Evolutionary conservation across 1,140 invertebrate species (phyloP).

Genomic region (Anoplolepis gracilipes): DNA sequence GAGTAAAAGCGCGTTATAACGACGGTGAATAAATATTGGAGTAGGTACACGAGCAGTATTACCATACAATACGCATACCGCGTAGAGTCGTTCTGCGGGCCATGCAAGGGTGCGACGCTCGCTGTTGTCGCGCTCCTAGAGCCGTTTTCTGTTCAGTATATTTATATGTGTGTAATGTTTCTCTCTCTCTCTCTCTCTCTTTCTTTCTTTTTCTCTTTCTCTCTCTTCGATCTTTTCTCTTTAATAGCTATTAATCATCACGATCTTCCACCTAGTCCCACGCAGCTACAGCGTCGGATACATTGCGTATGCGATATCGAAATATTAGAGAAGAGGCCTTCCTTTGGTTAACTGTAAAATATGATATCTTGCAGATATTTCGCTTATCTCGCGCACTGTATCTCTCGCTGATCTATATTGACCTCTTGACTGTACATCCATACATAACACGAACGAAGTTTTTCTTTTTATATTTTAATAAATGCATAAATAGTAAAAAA

Average conservation of each 20-base stretch:
- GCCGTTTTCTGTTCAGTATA: conserved; percentile 51
- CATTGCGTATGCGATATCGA: conserved; percentile 38
- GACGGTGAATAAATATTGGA: conserved; percentile 76
- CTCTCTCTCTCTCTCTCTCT: conserved; percentile 38
- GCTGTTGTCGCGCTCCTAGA: conserved; percentile 70
- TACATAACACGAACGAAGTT: conserved; percentile 7
- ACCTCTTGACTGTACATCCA: conserved; percentile 10
- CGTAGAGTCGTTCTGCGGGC: conserved; percentile 73
- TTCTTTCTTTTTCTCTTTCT: conserved; percentile 2
- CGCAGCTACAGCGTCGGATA: conserved; percentile 25
- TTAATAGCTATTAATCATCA: conserved; percentile 69
- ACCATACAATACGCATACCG: conserved; percentile 79
- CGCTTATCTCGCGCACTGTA: conserved; percentile 34
- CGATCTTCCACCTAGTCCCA: conserved; percentile 66
- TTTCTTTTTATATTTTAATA: neutral
- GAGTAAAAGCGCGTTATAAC: conserved; percentile 77
- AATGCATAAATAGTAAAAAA: neutral
- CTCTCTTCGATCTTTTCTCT: conserved; percentile 48
- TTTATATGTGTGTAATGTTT: conserved; percentile 30
- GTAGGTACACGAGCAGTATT: conserved; percentile 76
- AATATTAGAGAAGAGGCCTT: conserved; percentile 48
- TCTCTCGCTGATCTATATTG: conserved; percentile 41
- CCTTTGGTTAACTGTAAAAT: conserved; percentile 44
- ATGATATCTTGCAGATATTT: conserved; percentile 43
- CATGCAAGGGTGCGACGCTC: conserved; percentile 75